A percentile compares a stretch with the other conserved stretches of the same genome.
Conservation (phyloP, 2,113 vertebrate species). For the Sialia sialis region DNA sequence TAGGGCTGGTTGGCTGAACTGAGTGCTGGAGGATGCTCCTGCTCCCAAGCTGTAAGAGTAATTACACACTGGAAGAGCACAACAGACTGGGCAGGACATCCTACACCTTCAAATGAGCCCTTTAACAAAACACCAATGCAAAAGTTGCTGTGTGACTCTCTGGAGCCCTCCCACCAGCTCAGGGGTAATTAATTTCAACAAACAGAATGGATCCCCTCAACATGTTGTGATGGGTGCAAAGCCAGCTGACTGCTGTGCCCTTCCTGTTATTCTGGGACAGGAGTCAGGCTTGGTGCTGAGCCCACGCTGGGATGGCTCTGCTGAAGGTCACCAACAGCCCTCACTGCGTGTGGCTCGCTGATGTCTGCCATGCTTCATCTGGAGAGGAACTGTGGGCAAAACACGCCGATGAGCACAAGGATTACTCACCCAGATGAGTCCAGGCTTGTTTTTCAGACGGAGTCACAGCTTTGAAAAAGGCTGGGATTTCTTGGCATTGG, state of each 20-base stretch:
- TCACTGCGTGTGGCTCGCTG: fast-evolving
- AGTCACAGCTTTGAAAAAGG: neutral
- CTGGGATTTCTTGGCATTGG: neutral
- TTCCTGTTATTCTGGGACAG: neutral
- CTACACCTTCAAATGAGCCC: neutral
- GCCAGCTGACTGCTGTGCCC: neutral
- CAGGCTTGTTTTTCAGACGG: slow-evolving; percentile 2
- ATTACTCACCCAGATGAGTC: neutral
- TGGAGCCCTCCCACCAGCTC: neutral
- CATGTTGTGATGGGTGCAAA: neutral
- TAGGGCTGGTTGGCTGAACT: neutral
- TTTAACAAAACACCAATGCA: neutral
- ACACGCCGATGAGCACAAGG: fast-evolving
- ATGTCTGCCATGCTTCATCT: neutral
- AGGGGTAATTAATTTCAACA: neutral
- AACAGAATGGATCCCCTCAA: neutral
- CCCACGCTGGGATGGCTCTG: neutral
- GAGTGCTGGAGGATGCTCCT: fast-evolving
- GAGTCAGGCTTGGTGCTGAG: neutral
- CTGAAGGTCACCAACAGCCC: neutral
- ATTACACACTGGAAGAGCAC: neutral
- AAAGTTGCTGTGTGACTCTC: neutral
- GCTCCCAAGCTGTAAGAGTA: neutral
- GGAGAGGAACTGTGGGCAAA: neutral
- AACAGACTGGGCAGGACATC: neutral